Base-by-base conservation (phyloP, 2,888 invertebrate genomes). In the Criorhina ranunculi region DNA sequence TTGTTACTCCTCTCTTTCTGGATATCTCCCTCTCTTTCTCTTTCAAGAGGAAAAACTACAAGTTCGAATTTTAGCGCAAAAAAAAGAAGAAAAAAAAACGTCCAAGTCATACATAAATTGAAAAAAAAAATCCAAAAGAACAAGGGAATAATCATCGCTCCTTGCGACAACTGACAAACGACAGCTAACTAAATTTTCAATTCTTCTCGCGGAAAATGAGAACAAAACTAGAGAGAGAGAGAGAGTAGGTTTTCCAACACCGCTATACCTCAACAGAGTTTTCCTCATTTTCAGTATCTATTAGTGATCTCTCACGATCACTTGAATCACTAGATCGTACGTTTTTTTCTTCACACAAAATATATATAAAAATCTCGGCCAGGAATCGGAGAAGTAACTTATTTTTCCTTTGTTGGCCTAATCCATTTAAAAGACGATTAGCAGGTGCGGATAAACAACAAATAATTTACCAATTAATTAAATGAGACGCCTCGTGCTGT, bases 341-440 rank as follows among this genome's bases (percentile, higher is more conserved):
- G 7, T 44, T 55, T 62, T 62, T 64, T 44, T 55, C 55, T 62
- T 64, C 6, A 29, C 12, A 35, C 11, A 19, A 42, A 33, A 49
- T n/a, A 15, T 15, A 35, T 15, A 53, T n/a, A 17, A 12, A 66
- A 33, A 53, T 4, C 6, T 3, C 51, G 12, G 15, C 57, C 12
- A 24, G 24, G 3, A 37, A 15, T n/a, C 29, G 19, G 33, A 49
- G 24, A 24, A 24, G 24, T 24, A 1, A 24, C 24, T 35, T 40
- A 86, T 89, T 89, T 88, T n/a, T n/a, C n/a, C 88, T 89, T 88
- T 86, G 87, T 87, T 85, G 37, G 29, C 19, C 53, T 9, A n/a
- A 62, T 69, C 42, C 11, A 42, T 55, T 60, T 5, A 8, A 15
- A 35, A 35, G 42, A 15, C 33, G 9, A 31, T 19, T 42, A 59